Base-by-base conservation (phyloP, 2,797 vertebrate species). In the Anguilla obscura region DNA sequence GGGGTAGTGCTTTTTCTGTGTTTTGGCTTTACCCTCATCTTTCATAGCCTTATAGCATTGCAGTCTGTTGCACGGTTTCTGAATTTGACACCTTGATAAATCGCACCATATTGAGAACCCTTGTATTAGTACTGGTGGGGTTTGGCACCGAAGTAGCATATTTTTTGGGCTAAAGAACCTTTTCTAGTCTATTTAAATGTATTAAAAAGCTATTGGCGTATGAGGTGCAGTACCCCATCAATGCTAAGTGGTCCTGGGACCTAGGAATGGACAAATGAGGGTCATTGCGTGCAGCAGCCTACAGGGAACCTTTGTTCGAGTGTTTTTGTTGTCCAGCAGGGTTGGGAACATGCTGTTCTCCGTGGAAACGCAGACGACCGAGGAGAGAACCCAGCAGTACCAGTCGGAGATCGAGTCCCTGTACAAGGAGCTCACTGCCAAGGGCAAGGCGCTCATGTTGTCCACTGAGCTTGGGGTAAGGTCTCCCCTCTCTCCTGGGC, bases 291-390 rank as follows among this genome's bases (percentile, higher is more conserved):
- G 36, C 33, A 33, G 27, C 33, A 12, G 33, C 79, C 40, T 50
- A 27, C 79, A n/a, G 79, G 21, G 0, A 89, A 52, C 86, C 66
- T 27, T 66, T 89, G 58, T 89, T 9, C 69, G 3, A 48, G 27
- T 86, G 50, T 90, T 50, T 85, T 56, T 88, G 7, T 71, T 80
- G 87, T 45, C 82, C 27, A 30, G 21, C 84, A 99, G 98, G 92
- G 96, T 99, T 94, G 98, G 98, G 63, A 99, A 99, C 93, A 97
- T 99, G 95, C 54, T 99, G 3, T 99, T 99, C 95, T 99, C 98
- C 0, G 97, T 99, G 83, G 98, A 99, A 95, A 99, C 98, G 0
- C 98, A 99, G 94, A 99, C 97, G 18, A 99, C 98, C 84, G 98
- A 99, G 88, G 98, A 99, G 92, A 95, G 98, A 91, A 99, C 98